phyloP scores from a whole-genome alignment of 2,797 vertebrate species.

The Neomorphus geoffroyi region DNA sequence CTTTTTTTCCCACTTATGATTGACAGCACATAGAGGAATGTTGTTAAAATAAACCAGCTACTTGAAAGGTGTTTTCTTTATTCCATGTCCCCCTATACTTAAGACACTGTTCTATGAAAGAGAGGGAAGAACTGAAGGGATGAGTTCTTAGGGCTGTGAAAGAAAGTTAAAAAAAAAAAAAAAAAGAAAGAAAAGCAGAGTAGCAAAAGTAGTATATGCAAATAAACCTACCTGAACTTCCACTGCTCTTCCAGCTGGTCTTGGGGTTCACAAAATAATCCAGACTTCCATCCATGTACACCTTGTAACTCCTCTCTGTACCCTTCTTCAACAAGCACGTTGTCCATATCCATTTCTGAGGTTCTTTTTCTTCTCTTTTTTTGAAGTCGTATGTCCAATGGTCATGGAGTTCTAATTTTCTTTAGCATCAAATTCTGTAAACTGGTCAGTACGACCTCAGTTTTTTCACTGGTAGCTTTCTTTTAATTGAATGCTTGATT shows the following conservation, averaged over 20 bases:
- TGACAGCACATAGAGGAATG: background rate
- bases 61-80: background rate
- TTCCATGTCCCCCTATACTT: background rate
- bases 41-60: background rate
- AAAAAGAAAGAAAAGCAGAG: background rate
- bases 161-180: background rate
- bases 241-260: background rate
- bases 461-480: background rate
- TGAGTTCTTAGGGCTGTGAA: background rate
- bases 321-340: background rate
- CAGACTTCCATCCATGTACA: background rate
- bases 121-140: background rate
- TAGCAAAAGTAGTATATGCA: background rate
- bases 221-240: slow-evolving; percentile 30
- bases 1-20: background rate
- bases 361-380: background rate
- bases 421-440: background rate
- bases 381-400: background rate
- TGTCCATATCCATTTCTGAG: background rate
- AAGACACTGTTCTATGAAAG: background rate
- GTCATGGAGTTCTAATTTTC: background rate
- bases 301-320: background rate
- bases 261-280: background rate
- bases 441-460: background rate
- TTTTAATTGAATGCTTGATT: background rate